phyloP scores from a whole-genome alignment of 1,140 invertebrate genomes.

The Magallana gigas region DNA sequence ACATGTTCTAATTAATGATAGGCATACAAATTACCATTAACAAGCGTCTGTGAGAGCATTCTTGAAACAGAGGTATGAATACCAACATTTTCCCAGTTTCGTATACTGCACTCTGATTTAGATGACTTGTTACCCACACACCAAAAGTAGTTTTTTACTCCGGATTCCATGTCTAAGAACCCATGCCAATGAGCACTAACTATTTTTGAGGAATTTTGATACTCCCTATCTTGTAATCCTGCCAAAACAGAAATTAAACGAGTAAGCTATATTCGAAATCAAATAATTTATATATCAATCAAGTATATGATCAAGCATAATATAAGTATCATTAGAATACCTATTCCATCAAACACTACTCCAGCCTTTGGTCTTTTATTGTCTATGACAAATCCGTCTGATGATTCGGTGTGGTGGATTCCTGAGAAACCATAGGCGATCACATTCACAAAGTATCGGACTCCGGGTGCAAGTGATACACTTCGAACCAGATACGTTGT shows the following conservation, averaged over 20 bases:
- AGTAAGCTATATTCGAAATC: too few relatives aligned
- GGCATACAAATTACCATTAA: background rate
- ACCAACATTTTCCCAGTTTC: constrained; percentile 54
- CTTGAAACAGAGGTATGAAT: constrained; percentile 43
- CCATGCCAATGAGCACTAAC: constrained; percentile 58
- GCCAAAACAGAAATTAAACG: background rate
- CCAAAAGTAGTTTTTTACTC: constrained; percentile 57
- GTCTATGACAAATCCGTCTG: constrained; percentile 59
- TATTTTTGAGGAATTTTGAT: constrained; percentile 50
- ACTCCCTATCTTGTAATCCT: constrained; percentile 57
- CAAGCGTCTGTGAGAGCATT: background rate
- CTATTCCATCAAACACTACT: constrained; percentile 58
- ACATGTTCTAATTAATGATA: too few relatives aligned
- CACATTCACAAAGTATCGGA: constrained; percentile 46
- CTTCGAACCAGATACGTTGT: background rate
- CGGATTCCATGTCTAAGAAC: constrained; percentile 53
- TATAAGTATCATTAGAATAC: constrained; percentile 13
- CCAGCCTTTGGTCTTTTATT: constrained; percentile 48
- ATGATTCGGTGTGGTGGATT: constrained; percentile 42
- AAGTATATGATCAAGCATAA: too few relatives aligned
- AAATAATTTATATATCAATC: too few relatives aligned
- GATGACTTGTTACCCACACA: constrained; percentile 51
- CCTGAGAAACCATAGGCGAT: constrained; percentile 49
- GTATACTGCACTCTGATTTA: constrained; percentile 49
- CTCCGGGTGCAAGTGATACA: background rate